These are phyloP conservation scores for Megaceryle maxima DNA, from an alignment of 2,113 vertebrate genomes.

Conservation along the genomic window DNA sequence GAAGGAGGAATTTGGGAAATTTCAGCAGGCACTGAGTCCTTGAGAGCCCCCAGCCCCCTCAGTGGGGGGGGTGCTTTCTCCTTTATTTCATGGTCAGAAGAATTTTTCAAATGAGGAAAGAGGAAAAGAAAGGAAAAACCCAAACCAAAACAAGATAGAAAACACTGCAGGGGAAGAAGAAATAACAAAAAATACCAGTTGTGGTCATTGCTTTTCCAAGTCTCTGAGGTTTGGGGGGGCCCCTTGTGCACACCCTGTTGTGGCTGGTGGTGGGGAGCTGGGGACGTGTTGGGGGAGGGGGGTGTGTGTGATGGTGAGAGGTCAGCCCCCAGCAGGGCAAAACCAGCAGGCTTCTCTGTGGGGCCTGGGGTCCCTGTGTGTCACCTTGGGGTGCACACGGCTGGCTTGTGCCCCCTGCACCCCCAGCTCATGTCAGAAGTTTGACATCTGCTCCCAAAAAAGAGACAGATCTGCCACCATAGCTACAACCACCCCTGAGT, in stretches of 20 bases:
- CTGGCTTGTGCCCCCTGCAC: background rate
- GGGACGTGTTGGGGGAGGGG: background rate
- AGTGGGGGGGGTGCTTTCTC: fast-evolving
- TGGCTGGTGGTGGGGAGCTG: background rate
- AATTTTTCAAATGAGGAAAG: background rate
- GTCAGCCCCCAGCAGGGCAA: fast-evolving
- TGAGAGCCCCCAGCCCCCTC: background rate
- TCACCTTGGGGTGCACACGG: background rate
- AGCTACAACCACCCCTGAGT: background rate
- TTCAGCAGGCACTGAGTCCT: background rate
- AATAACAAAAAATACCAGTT: background rate
- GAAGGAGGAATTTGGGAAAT: constrained; percentile 1
- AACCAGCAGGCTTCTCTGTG: background rate
- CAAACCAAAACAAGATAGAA: background rate
- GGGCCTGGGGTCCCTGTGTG: background rate
- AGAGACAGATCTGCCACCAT: background rate
- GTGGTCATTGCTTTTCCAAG: background rate
- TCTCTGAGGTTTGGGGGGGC: background rate
- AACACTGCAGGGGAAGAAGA: background rate
- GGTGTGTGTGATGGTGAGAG: background rate
- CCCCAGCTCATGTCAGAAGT: background rate
- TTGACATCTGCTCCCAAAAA: background rate
- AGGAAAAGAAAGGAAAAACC: background rate
- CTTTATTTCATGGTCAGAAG: background rate
- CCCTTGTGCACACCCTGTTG: background rate